These are phyloP conservation scores for Hydrotaea cyrtoneurina DNA, from an alignment of 2,888 invertebrate species.

Conservation along the genomic window DNA sequence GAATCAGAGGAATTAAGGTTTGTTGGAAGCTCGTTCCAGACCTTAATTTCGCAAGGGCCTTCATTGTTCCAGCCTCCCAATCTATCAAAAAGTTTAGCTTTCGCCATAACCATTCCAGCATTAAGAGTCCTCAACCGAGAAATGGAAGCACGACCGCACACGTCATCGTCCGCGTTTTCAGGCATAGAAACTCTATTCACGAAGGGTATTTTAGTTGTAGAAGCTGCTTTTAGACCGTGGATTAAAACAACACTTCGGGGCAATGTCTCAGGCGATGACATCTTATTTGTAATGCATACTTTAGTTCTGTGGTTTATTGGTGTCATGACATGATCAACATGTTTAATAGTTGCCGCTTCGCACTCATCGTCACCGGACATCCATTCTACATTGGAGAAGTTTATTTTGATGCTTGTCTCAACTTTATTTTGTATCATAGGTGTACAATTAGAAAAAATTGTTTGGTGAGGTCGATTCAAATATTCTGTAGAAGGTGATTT, in stretches of 20 bases:
- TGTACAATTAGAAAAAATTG: not conserved
- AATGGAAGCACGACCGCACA: constrained; percentile 86
- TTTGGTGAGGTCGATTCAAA: constrained; percentile 76
- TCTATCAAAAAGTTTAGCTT: constrained; percentile 88
- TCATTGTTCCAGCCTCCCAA: constrained; percentile 69
- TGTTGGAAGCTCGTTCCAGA: not conserved
- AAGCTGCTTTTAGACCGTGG: constrained; percentile 40
- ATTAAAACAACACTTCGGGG: constrained; percentile 57
- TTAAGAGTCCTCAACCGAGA: constrained; percentile 87
- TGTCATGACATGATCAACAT: constrained; percentile 26
- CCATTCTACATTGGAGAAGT: constrained; percentile 76
- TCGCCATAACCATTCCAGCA: constrained; percentile 90
- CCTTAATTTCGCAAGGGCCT: not conserved
- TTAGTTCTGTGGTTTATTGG: constrained; percentile 33
- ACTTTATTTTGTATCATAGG: not conserved
- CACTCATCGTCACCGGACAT: constrained; percentile 75
- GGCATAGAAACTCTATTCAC: constrained; percentile 45
- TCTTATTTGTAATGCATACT: constrained; percentile 66
- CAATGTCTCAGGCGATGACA: constrained; percentile 72
- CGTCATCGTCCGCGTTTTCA: constrained; percentile 70
- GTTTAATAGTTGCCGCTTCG: not conserved
- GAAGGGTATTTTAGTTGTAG: constrained; percentile 70
- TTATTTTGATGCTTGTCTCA: not conserved
- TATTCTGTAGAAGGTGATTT: constrained; percentile 79
- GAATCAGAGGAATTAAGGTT: not conserved